Percentiles rank a stretch among this genome's conserved stretches.
phyloP scores from a whole-genome alignment of 2,113 vertebrate genomes.

The Elachura formosa region DNA sequence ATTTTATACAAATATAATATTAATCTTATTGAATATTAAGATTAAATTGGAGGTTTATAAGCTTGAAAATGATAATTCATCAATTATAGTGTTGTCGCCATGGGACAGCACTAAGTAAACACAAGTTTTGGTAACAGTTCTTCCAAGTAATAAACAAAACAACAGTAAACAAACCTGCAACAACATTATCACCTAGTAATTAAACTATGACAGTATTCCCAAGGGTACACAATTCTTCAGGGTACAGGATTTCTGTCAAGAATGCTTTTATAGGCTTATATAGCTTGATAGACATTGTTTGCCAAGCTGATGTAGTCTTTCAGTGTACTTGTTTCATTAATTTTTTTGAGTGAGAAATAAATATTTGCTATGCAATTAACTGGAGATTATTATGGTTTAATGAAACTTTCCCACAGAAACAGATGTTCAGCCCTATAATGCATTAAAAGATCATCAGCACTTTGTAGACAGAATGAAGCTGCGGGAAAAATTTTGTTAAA shows the following conservation, averaged over 20 bases:
- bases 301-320: conserved; percentile 34
- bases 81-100: not conserved
- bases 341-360: conserved; percentile 70
- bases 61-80: not conserved
- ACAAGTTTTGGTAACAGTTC: not conserved
- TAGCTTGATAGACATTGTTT: conserved; percentile 31
- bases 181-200: not conserved
- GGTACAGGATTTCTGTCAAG: conserved; percentile 20
- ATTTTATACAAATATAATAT: too few relatives aligned
- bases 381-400: conserved; percentile 43
- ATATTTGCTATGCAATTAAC: conserved; percentile 72
- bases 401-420: conserved; percentile 40
- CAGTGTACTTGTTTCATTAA: conserved; percentile 55
- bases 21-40: not conserved
- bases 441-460: not conserved
- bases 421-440: conserved; percentile 7
- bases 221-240: not conserved
- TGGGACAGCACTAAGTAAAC: not conserved
- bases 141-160: not conserved
- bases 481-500: not conserved
- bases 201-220: not conserved
- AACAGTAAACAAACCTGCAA: not conserved
- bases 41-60: not conserved
- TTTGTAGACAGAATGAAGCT: conserved; percentile 13
- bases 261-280: not conserved